Percentiles rank a stretch among this genome's conserved stretches.
Conservation (phyloP, 2,888 invertebrate genomes). For the Sarcophaga subvicina region DNA sequence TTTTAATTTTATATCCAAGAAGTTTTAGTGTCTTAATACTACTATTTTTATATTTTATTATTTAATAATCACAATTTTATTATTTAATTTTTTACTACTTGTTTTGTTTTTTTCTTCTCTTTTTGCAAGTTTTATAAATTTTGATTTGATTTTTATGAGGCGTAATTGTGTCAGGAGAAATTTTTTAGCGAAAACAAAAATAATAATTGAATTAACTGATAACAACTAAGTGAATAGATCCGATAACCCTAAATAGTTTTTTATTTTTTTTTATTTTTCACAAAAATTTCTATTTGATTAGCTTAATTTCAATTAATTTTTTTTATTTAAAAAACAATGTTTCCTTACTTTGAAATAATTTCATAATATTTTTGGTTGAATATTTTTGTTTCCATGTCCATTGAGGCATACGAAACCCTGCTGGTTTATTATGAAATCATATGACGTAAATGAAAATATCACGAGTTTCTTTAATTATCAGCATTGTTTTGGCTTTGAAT, state of each 20-base stretch:
- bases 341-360: neutral
- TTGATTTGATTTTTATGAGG: constrained; percentile 6
- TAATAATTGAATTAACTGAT: constrained; percentile 50
- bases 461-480: constrained; percentile 44
- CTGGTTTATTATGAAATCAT: constrained; percentile 11
- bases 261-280: neutral
- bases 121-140: neutral
- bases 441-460: constrained; percentile 22
- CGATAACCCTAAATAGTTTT: constrained; percentile 3
- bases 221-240: neutral
- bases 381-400: constrained; percentile 6
- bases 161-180: neutral
- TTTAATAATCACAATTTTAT: neutral
- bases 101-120: neutral
- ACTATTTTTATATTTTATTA: too few relatives aligned
- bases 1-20: too few relatives aligned
- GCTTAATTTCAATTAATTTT: neutral
- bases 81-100: neutral
- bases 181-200: neutral
- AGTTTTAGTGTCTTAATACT: too few relatives aligned
- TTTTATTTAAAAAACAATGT: too few relatives aligned
- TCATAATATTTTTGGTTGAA: constrained; percentile 4
- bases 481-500: constrained; percentile 7
- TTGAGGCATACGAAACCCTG: constrained; percentile 16
- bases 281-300: constrained; percentile 4